Base-by-base conservation (phyloP, 2,113 vertebrate species). In the Petromus typicus region DNA sequence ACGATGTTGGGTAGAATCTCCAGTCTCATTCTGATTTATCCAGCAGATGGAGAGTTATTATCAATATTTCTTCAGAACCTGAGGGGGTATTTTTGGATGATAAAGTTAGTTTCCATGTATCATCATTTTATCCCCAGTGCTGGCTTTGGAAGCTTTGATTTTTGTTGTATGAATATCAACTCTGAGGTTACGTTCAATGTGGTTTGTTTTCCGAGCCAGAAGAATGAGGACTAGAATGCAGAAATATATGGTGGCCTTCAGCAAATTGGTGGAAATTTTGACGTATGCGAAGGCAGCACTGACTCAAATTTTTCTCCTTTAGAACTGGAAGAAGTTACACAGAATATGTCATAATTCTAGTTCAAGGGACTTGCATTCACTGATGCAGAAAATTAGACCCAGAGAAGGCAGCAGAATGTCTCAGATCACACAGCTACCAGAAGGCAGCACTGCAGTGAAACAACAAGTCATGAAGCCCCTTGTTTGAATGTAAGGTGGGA, bases 1-100 rank as follows among this genome's bases (percentile, higher is more conserved):
- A 95, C 95, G 87, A 85, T 79, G 96, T 82, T 81, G 94, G 78
- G 93, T 94, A 94, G 93, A 78, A 22, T 89, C 96, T 91, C 89
- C 45, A 94, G 79, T 66, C 94, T 97, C 93, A 94, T 91, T 97
- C 94, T 98, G 96, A 98, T 98, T 97, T 96, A 97, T 95, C 96
- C 96, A 91, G 71, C 97, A 98, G 94, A 97, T 97, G 94, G 89
- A 94, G 91, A 91, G 57, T 86, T 97, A 91, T 95, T 95, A 95
- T 96, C 96, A 87, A 89, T 97, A 90, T 97, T 95, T 95, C 95
- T 95, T 95, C 83, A 79, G 97, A 86, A 86, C 96, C 91, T 54
- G 51, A 84, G 88, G 95, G 94, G 96, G 75, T 94, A 94, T 84
- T 95, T 96, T 84, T 73, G 86, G 95, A 98, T 94, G 96, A 95